A percentile compares a stretch with the other conserved stretches of the same genome.
These are phyloP conservation scores for Heliangelus exortis DNA, from an alignment of 2,797 vertebrate genomes.

Conservation along the genomic window DNA sequence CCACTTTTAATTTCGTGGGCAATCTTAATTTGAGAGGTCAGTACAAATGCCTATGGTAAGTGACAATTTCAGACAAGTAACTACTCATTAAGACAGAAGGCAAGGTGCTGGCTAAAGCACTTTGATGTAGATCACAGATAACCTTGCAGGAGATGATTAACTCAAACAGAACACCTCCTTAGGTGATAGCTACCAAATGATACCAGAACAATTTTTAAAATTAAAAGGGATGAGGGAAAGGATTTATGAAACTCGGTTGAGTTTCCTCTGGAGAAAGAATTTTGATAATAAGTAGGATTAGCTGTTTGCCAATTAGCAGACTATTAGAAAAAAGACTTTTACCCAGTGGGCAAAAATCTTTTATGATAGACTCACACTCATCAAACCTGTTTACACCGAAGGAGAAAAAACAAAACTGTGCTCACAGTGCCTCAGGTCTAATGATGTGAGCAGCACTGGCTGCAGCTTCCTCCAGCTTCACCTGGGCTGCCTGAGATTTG, in stretches of 20 bases:
- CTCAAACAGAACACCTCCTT: conserved; percentile 14
- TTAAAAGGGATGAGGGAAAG: background rate
- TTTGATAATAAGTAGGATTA: conserved; percentile 51
- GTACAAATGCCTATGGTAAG: conserved; percentile 13
- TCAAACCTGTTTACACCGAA: conserved; percentile 18
- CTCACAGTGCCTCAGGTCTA: background rate
- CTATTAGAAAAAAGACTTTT: conserved; percentile 50
- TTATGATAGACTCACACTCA: conserved; percentile 3
- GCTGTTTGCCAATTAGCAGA: conserved; percentile 55
- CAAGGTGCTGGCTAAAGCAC: conserved; percentile 33
- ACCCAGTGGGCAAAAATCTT: conserved; percentile 15
- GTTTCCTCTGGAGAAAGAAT: conserved; percentile 27
- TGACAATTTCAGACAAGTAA: conserved; percentile 49
- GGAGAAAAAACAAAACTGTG: background rate
- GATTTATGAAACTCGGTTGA: conserved; percentile 22
- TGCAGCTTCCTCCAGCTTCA: background rate
- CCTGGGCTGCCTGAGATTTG: rapidly evolving
- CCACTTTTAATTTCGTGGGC: conserved; percentile 32
- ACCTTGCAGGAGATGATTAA: conserved; percentile 62
- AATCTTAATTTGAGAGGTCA: conserved; percentile 54
- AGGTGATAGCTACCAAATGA: conserved; percentile 36
- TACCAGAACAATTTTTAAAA: conserved; percentile 52
- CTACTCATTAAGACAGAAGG: conserved; percentile 44
- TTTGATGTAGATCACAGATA: conserved; percentile 39
- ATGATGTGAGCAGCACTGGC: background rate